Percentiles rank a stretch among this genome's conserved stretches.
phyloP scores from a whole-genome alignment of 2,888 invertebrate genomes.

The Eupithecia centaureata region DNA sequence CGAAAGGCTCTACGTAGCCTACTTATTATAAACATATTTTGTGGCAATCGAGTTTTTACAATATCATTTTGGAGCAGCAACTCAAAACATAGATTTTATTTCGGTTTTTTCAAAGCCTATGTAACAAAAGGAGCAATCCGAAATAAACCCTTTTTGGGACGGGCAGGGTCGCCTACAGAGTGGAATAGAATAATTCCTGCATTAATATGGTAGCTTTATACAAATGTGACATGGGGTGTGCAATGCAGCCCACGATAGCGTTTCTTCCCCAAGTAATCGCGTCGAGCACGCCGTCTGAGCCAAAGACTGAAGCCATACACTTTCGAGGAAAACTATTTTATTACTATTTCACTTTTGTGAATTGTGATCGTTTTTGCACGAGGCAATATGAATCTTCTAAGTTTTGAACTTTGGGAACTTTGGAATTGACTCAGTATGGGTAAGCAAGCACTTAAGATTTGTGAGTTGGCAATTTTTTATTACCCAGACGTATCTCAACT shows the following conservation, averaged over 20 bases:
- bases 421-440: neutral
- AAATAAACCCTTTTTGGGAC: conserved; percentile 26
- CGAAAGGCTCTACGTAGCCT: neutral
- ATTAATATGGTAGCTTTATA: conserved; percentile 48
- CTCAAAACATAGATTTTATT: neutral
- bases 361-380: conserved; percentile 35
- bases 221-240: conserved; percentile 49
- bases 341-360: conserved; percentile 41
- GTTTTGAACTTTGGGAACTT: neutral
- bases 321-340: conserved; percentile 42
- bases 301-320: conserved; percentile 39
- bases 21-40: too few relatives aligned
- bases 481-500: neutral
- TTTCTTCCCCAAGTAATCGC: conserved; percentile 61
- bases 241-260: conserved; percentile 51
- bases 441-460: too few relatives aligned
- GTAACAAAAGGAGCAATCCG: conserved; percentile 10
- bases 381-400: conserved; percentile 35
- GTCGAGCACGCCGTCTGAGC: conserved; percentile 48
- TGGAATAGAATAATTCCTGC: conserved; percentile 42
- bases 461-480: too few relatives aligned
- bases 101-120: neutral
- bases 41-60: neutral
- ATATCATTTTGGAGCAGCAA: neutral
- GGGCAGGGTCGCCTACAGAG: conserved; percentile 3